phyloP scores from a whole-genome alignment of 64 coral and sea anemone species.

The Hydrozoanthus tunicans region DNA sequence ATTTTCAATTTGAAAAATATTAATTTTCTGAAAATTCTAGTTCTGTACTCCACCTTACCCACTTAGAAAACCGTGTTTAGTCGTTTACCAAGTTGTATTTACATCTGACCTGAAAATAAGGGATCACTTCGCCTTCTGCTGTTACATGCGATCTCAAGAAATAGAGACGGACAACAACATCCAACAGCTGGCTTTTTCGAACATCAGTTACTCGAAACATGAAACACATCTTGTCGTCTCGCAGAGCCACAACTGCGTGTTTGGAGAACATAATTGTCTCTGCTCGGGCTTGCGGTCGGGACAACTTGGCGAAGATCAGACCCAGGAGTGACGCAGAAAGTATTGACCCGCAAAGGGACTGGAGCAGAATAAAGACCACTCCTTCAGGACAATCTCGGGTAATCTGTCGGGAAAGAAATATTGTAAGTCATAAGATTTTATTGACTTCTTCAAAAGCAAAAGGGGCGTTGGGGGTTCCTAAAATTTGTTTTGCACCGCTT shows the following conservation, averaged over 20 bases:
- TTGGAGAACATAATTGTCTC: slow-evolving; percentile 89
- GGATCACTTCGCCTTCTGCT: slow-evolving; percentile 13
- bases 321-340: slow-evolving; percentile 83
- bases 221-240: slow-evolving; percentile 56
- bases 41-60: too few species aligned
- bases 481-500: too few species aligned
- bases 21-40: too few species aligned
- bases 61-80: too few species aligned
- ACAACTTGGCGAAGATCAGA: slow-evolving; percentile 89
- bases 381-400: slow-evolving; percentile 86
- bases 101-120: slow-evolving; percentile 26
- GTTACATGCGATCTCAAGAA: slow-evolving; percentile 38
- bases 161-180: slow-evolving; percentile 65
- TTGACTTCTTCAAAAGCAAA: too few species aligned
- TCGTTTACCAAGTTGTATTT: too few species aligned
- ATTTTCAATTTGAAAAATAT: too few species aligned
- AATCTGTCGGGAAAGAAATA: slow-evolving; percentile 43
- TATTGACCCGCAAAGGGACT: slow-evolving; percentile 76
- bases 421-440: neutral
- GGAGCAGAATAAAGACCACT: slow-evolving; percentile 72
- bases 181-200: slow-evolving; percentile 83
- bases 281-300: slow-evolving; percentile 74
- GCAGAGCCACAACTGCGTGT: slow-evolving; percentile 61
- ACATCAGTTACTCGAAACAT: slow-evolving; percentile 86
- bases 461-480: too few species aligned